phyloP scores from a whole-genome alignment of 23 tunicate genomes.

The Clavelina lepadiformis region DNA sequence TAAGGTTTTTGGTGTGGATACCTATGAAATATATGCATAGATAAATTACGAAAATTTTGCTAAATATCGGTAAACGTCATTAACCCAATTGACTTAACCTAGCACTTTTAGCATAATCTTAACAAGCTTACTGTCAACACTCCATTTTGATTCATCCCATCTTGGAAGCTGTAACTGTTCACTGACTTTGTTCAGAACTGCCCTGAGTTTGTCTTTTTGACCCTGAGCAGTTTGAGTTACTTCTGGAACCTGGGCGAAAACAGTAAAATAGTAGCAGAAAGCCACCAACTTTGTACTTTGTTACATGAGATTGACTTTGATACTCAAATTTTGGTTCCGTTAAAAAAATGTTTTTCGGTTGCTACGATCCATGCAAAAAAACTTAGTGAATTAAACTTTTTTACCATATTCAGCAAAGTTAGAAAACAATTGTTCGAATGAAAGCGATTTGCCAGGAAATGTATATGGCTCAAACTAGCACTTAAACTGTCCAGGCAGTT shows the following conservation, averaged over 20 bases:
- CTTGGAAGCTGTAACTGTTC: conserved; percentile 60
- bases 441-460: too few species aligned
- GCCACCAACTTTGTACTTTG: too few species aligned
- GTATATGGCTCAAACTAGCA: too few species aligned
- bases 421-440: too few species aligned
- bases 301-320: too few species aligned
- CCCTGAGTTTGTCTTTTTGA: conserved; percentile 76
- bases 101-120: not conserved
- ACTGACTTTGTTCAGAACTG: conserved; percentile 72
- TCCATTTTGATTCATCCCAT: conserved; percentile 89
- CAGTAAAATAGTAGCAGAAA: too few species aligned
- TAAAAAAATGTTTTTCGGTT: too few species aligned
- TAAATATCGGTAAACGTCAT: not conserved
- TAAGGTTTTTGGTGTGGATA: conserved; percentile 79
- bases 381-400: too few species aligned
- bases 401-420: too few species aligned
- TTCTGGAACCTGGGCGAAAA: conserved; percentile 70
- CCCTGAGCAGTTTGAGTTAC: conserved; percentile 94
- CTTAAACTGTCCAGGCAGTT: too few species aligned
- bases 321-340: too few species aligned
- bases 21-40: conserved; percentile 26
- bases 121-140: conserved; percentile 76
- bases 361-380: too few species aligned
- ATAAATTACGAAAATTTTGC: not conserved
- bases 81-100: not conserved